Conservation (phyloP, 2,888 invertebrate species). For the Dasysyrphus tricinctus region DNA sequence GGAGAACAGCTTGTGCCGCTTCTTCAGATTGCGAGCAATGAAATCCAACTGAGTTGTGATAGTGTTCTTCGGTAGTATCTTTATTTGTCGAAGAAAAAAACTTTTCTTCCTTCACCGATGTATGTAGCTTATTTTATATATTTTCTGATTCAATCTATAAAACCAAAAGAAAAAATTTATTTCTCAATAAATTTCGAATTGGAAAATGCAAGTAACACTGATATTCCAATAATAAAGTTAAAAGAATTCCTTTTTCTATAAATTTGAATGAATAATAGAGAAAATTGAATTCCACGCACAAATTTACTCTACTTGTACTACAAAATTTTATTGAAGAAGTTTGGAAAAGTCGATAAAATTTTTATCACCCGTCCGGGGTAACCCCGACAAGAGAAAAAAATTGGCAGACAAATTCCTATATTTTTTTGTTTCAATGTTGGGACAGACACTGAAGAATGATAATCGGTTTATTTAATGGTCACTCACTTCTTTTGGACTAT, state of each 20-base stretch:
- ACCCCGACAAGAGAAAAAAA: conserved; percentile 34
- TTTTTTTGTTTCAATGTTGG: conserved; percentile 4
- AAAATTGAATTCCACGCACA: conserved; percentile 61
- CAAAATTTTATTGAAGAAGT: conserved; percentile 43
- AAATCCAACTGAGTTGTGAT: conserved; percentile 29
- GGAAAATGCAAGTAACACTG: conserved; percentile 32
- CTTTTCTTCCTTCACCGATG: conserved; percentile 2
- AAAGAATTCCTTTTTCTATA: conserved; percentile 47
- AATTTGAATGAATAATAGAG: conserved; percentile 45
- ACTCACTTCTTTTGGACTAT: conserved; percentile 64
- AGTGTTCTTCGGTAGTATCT: conserved; percentile 22
- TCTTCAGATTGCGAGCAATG: conserved; percentile 47
- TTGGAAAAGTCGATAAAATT: conserved; percentile 77
- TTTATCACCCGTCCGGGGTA: conserved; percentile 63
- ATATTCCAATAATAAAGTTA: conserved; percentile 1
- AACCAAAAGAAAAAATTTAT: conserved; percentile 57
- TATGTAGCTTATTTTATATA: conserved; percentile 31
- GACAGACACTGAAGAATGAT: conserved; percentile 24
- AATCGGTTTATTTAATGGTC: conserved; percentile 19
- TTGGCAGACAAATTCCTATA: conserved; percentile 21
- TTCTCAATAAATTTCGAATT: conserved; percentile 54
- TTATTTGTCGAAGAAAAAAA: background rate
- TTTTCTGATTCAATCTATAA: conserved; percentile 63
- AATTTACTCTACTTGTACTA: conserved; percentile 30
- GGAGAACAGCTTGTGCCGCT: conserved; percentile 37